Conservation (phyloP, 1,140 invertebrate species). For the Melipona quadrifasciata region DNA sequence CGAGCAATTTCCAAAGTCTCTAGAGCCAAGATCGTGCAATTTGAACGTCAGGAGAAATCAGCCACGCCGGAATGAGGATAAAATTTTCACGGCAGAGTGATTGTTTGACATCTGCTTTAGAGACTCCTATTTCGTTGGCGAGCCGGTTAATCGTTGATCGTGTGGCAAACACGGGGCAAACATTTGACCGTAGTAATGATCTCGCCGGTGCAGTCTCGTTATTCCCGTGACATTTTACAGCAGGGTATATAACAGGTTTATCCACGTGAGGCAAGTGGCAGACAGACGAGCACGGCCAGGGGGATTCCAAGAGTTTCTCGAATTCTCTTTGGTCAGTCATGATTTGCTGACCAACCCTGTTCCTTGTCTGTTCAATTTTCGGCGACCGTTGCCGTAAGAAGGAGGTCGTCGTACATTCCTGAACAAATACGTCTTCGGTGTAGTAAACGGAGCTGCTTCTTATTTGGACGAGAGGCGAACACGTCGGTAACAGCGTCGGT, state of each 20-base stretch:
- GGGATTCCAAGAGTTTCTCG: slow-evolving; percentile 62
- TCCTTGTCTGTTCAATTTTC: slow-evolving; percentile 19
- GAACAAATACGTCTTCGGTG: slow-evolving; percentile 14
- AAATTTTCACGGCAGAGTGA: neutral
- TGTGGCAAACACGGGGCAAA: neutral
- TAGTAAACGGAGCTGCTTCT: slow-evolving; percentile 18
- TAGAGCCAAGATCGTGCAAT: neutral
- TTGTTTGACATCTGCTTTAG: neutral
- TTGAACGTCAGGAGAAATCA: neutral
- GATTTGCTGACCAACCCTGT: slow-evolving; percentile 50
- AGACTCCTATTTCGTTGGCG: neutral
- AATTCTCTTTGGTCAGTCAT: slow-evolving; percentile 59
- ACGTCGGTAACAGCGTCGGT: neutral
- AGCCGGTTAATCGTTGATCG: slow-evolving; percentile 29
- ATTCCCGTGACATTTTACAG: slow-evolving; percentile 51
- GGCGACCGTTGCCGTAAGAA: neutral
- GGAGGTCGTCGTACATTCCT: neutral
- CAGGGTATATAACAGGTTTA: slow-evolving; percentile 60
- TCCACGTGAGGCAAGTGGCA: slow-evolving; percentile 18
- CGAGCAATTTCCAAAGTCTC: too few relatives aligned
- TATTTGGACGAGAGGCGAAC: neutral
- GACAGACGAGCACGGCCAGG: neutral
- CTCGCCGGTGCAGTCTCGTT: neutral
- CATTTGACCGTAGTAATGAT: slow-evolving; percentile 17
- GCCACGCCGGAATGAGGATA: too few relatives aligned